A percentile compares a stretch with the other conserved stretches of the same genome.
Conservation (phyloP, 2,888 invertebrate species). For the Punctoribates punctum region DNA sequence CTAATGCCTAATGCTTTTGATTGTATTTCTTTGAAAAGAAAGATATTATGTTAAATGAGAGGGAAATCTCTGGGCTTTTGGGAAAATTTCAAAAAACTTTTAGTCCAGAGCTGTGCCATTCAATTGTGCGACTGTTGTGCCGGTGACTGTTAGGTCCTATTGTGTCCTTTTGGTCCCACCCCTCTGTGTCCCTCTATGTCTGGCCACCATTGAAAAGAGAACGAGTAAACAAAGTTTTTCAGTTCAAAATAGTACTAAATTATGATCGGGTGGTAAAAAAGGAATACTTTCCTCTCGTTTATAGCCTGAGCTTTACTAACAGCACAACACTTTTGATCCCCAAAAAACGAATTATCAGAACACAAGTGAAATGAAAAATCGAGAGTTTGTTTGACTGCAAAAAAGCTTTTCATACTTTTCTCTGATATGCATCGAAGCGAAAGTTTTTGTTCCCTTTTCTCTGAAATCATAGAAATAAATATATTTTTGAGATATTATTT, state of each 20-base stretch:
- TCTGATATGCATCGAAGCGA: too few relatives aligned
- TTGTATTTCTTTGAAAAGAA: slow-evolving; percentile 11
- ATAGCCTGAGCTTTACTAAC: not conserved
- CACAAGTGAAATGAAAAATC: not conserved
- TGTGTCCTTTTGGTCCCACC: slow-evolving; percentile 11
- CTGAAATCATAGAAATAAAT: too few relatives aligned
- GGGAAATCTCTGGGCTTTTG: slow-evolving; percentile 12
- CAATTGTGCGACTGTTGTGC: not conserved
- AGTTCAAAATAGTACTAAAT: slow-evolving; percentile 1
- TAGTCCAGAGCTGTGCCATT: not conserved
- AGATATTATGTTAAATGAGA: slow-evolving; percentile 1
- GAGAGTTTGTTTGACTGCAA: not conserved
- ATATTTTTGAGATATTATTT: too few relatives aligned
- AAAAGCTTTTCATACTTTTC: not conserved
- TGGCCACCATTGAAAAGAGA: not conserved
- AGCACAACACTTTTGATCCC: not conserved
- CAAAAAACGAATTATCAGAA: not conserved
- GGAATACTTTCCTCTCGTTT: not conserved
- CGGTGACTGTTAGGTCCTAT: not conserved
- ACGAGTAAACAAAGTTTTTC: slow-evolving; percentile 6
- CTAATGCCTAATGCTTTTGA: not conserved
- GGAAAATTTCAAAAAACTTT: not conserved
- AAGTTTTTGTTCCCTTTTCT: too few relatives aligned
- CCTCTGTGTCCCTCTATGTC: slow-evolving; percentile 24
- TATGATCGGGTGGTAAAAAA: not conserved